phyloP scores from a whole-genome alignment of 2,888 invertebrate genomes.

The Selenia dentaria region DNA sequence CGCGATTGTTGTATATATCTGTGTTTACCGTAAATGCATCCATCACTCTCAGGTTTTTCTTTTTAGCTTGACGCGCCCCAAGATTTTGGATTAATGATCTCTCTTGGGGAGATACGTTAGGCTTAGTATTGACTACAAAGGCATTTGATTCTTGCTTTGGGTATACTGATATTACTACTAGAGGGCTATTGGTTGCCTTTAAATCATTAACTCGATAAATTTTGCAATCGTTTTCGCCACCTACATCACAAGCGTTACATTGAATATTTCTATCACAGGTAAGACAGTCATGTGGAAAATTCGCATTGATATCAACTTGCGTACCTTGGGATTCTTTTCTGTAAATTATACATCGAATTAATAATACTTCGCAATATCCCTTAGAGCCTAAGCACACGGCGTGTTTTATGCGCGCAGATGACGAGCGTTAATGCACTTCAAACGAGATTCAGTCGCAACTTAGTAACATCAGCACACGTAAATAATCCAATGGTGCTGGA shows the following conservation, averaged over 20 bases:
- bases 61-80: background rate
- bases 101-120: background rate
- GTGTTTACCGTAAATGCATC: background rate
- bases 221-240: conserved; percentile 19
- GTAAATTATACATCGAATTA: conserved; percentile 16
- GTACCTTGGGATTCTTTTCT: conserved; percentile 56
- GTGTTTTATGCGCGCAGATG: too few species aligned
- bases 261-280: conserved; percentile 39
- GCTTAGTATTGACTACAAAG: background rate
- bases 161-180: conserved; percentile 74
- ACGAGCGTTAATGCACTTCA: too few species aligned
- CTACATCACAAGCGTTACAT: conserved; percentile 8
- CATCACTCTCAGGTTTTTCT: background rate
- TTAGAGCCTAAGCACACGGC: too few species aligned
- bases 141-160: conserved; percentile 40
- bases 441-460: too few species aligned
- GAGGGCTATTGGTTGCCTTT: conserved; percentile 50
- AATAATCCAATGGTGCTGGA: too few species aligned
- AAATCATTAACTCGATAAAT: conserved; percentile 27
- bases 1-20: background rate
- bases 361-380: background rate
- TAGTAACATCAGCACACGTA: too few species aligned
- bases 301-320: conserved; percentile 56
- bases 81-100: background rate
- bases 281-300: conserved; percentile 17